Evolutionary conservation across 2,888 invertebrate species (phyloP).

Genomic region (Pocota personata): DNA sequence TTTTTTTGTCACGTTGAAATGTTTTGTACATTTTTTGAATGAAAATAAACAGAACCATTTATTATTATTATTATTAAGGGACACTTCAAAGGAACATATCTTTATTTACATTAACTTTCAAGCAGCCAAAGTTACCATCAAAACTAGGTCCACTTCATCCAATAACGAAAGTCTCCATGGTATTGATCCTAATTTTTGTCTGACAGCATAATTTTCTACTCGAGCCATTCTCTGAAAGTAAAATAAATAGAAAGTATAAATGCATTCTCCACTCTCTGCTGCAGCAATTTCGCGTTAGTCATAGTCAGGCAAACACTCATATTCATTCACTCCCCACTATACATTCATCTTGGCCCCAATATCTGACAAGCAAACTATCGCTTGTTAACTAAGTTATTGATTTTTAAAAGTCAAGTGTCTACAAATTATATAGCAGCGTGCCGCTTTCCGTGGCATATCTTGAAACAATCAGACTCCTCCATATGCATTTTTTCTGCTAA

Average conservation of each 20-base stretch:
- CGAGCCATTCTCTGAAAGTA: too few relatives aligned
- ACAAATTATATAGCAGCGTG: slow-evolving; percentile 32
- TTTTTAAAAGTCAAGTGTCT: slow-evolving; percentile 18
- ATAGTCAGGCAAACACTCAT: not conserved
- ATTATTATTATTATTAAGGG: too few relatives aligned
- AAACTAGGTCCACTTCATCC: too few relatives aligned
- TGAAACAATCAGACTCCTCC: slow-evolving; percentile 24
- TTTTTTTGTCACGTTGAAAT: too few relatives aligned
- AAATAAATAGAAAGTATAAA: not conserved
- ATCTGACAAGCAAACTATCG: slow-evolving; percentile 24
- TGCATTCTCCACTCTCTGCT: not conserved
- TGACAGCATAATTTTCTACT: too few relatives aligned
- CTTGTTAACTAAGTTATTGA: slow-evolving; percentile 22
- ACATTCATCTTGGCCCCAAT: not conserved
- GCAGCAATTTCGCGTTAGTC: not conserved
- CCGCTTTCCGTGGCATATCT: slow-evolving; percentile 19
- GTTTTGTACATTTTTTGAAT: too few relatives aligned
- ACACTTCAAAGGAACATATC: too few relatives aligned
- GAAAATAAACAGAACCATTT: too few relatives aligned
- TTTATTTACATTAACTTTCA: too few relatives aligned
- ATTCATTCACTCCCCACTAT: not conserved
- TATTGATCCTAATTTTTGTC: too few relatives aligned
- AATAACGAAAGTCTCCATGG: too few relatives aligned
- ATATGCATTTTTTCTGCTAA: slow-evolving; percentile 4
- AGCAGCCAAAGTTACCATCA: too few relatives aligned